These are phyloP conservation scores for Onychomys arenicola DNA, from an alignment of 2,797 vertebrate species.

Conservation along the genomic window DNA sequence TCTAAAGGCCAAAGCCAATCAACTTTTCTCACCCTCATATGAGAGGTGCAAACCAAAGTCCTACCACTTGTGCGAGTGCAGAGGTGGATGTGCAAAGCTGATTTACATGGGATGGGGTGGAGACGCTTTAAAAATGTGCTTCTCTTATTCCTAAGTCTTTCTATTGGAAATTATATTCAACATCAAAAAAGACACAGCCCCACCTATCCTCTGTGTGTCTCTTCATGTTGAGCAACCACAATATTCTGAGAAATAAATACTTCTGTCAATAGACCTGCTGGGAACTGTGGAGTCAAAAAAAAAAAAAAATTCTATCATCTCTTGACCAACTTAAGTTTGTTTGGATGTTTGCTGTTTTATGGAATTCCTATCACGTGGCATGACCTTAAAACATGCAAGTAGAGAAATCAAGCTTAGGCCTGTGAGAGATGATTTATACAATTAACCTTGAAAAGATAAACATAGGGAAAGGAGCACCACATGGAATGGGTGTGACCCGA, in stretches of 20 bases:
- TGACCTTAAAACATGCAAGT: slow-evolving; percentile 30
- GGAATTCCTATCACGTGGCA: slow-evolving; percentile 42
- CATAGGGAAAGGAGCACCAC: background rate
- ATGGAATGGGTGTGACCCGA: background rate
- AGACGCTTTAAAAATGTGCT: background rate
- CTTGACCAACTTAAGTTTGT: slow-evolving; percentile 57
- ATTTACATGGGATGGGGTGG: background rate
- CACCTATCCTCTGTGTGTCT: background rate
- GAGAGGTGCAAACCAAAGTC: background rate
- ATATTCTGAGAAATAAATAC: slow-evolving; percentile 57
- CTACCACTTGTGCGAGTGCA: background rate
- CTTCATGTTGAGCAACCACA: background rate
- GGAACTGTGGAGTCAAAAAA: background rate
- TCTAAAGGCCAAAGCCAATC: background rate
- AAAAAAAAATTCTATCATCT: background rate
- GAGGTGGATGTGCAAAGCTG: background rate
- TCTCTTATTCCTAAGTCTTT: slow-evolving; percentile 17
- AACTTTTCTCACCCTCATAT: background rate
- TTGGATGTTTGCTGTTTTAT: slow-evolving; percentile 41
- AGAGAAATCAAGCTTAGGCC: slow-evolving; percentile 28
- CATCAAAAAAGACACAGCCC: background rate
- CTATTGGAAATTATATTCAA: slow-evolving; percentile 22
- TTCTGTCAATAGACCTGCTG: slow-evolving; percentile 2
- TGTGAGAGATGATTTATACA: slow-evolving; percentile 51
- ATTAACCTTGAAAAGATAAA: slow-evolving; percentile 43